These are phyloP conservation scores for Nerophis ophidion DNA, from an alignment of 2,113 vertebrate species.

Conservation along the genomic window DNA sequence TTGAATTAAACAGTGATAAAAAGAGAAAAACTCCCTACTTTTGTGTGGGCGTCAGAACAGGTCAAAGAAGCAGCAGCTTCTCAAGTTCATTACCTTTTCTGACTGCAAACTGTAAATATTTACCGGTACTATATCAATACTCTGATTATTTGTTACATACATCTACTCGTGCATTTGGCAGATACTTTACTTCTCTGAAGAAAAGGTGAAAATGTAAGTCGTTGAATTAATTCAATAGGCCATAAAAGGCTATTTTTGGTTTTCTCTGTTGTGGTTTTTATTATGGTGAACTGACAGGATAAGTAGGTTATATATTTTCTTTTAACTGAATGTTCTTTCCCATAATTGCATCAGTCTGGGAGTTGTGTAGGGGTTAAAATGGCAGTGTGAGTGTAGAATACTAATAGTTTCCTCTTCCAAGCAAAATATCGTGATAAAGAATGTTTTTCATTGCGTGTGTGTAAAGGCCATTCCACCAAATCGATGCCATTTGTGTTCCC, in stretches of 20 bases:
- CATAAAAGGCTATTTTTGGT: slow-evolving; percentile 1
- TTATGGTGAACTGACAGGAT: slow-evolving; percentile 26
- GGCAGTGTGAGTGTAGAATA: slow-evolving; percentile 15
- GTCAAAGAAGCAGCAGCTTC: too few relatives aligned
- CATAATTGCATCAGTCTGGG: slow-evolving; percentile 26
- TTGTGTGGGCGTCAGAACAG: too few relatives aligned
- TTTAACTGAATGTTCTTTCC: slow-evolving; percentile 22
- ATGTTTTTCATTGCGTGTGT: slow-evolving; percentile 4
- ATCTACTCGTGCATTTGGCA: too few relatives aligned
- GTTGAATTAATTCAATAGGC: not conserved
- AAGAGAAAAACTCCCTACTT: too few relatives aligned
- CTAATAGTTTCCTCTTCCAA: slow-evolving; percentile 10
- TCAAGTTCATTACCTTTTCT: too few relatives aligned
- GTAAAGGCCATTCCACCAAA: not conserved
- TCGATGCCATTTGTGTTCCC: too few relatives aligned
- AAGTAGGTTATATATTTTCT: slow-evolving; percentile 10
- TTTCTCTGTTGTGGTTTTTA: slow-evolving; percentile 19
- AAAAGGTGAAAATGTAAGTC: slow-evolving; percentile 8
- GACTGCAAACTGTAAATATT: too few relatives aligned
- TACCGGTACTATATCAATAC: too few relatives aligned
- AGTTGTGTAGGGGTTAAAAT: slow-evolving; percentile 22
- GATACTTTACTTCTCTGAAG: too few relatives aligned
- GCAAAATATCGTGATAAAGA: not conserved
- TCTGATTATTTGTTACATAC: too few relatives aligned
- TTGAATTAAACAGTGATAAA: too few relatives aligned